Base-by-base conservation (phyloP, 2,888 invertebrate genomes). In the Acrobasis consociella region DNA sequence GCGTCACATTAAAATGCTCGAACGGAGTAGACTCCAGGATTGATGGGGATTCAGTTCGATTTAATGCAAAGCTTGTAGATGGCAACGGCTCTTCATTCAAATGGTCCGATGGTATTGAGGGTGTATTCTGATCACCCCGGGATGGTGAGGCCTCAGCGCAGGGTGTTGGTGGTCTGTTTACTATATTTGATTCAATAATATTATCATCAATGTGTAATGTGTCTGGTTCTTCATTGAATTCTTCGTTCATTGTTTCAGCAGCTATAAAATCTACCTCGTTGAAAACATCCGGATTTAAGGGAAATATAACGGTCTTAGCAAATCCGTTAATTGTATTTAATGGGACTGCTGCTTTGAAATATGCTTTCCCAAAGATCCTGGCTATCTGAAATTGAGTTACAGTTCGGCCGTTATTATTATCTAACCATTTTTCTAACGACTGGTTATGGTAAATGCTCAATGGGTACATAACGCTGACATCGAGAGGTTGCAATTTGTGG, bases 361-460 rank as follows among this genome's bases (percentile, higher is more conserved):
- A 65, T 5, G 64, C 63, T 38, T 63, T 56, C 38, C 63, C 62
- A 56, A 67, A 65, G 38, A 64, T 52, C 39, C 52, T 58, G n/a
- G 62, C 58, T 16, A 62, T 62, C 63, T 64, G 64, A 52, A 66
- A 67, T 39, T 39, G 39, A 39, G 64, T 67, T 39, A 65, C 64
- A 39, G 49, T 37, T 46, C 65, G 60, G 2, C 70, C 68, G 17
- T 67, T 62, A 53, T 68, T 65, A 22, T 70, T 67, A 17, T 66
- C 65, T 65, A 68, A 62, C 69, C 64, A 69, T 60, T 66, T 67
- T 61, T 69, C 66, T 15, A 69, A 42, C 46, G 65, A 22, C 52
- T 66, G 63, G 51, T 66, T 67, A 50, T 68, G 67, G 56, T 67
- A 72, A 37, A 64, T 49, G 59, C 67, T 70, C 58, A 72, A 37